A percentile compares a stretch with the other conserved stretches of the same genome.
These are phyloP conservation scores for Strigamia crassipes DNA, from an alignment of 2,888 invertebrate species.

Conservation along the genomic window DNA sequence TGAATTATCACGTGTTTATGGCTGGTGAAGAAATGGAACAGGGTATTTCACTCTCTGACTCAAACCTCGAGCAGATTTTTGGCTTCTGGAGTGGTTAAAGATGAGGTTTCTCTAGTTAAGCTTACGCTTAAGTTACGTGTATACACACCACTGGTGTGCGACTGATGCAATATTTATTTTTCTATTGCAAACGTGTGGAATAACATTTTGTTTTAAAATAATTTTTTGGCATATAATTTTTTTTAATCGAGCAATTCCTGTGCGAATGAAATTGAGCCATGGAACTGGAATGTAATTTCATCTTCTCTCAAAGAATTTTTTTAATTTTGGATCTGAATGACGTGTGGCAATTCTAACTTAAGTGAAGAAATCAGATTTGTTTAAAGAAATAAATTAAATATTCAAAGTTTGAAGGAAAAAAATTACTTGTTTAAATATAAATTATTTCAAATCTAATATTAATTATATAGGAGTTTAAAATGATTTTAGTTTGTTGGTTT, in stretches of 20 bases:
- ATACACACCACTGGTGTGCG: neutral
- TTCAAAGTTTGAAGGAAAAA: no score
- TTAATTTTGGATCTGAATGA: constrained; percentile 2
- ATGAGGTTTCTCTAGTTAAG: neutral
- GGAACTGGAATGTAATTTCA: constrained; percentile 1
- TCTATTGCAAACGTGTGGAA: neutral
- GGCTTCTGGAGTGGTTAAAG: constrained; percentile 35
- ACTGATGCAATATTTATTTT: neutral
- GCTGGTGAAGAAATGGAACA: constrained; percentile 32
- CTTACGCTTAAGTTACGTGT: neutral
- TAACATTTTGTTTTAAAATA: neutral
- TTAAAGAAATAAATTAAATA: neutral
- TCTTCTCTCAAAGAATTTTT: constrained; percentile 25
- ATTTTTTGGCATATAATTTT: neutral
- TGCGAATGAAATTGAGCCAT: constrained; percentile 12
- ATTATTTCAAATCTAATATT: neutral
- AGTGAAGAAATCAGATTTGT: neutral
- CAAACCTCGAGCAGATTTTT: constrained; percentile 37
- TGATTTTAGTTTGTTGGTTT: neutral
- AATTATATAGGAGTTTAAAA: neutral
- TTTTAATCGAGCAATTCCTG: neutral
- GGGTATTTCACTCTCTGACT: constrained; percentile 39
- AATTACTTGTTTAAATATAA: no score
- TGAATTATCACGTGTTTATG: constrained; percentile 36
- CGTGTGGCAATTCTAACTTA: constrained; percentile 10